phyloP scores from a whole-genome alignment of 2,888 invertebrate species.

The Isoperla grammatica region DNA sequence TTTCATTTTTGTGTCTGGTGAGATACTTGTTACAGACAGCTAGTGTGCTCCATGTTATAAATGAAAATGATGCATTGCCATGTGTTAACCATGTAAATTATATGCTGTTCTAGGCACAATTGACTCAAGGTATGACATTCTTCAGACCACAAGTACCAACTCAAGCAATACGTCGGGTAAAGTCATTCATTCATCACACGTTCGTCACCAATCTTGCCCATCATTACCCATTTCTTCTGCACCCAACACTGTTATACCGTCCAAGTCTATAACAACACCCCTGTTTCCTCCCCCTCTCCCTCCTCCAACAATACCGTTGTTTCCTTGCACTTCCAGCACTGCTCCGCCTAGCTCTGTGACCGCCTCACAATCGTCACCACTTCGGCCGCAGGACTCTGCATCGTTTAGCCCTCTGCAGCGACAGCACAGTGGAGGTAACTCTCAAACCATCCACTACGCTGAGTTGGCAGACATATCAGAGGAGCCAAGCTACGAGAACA shows the following conservation, averaged over 20 bases:
- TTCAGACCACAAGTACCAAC: constrained; percentile 39
- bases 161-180: constrained; percentile 29
- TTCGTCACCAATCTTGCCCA: constrained; percentile 29
- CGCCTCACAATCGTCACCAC: constrained; percentile 37
- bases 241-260: constrained; percentile 29
- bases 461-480: constrained; percentile 40
- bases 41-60: too few species aligned
- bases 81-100: too few species aligned
- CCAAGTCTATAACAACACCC: constrained; percentile 32
- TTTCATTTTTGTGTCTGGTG: too few species aligned
- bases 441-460: constrained; percentile 33
- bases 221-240: constrained; percentile 28
- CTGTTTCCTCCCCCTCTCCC: constrained; percentile 31
- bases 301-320: constrained; percentile 25
- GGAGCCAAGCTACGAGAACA: constrained; percentile 51
- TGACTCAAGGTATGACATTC: constrained; percentile 44
- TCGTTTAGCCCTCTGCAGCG: constrained; percentile 26
- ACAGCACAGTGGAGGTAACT: constrained; percentile 29
- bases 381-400: constrained; percentile 38
- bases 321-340: constrained; percentile 14
- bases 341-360: constrained; percentile 34
- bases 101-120: constrained; percentile 35
- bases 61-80: too few species aligned
- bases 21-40: too few species aligned
- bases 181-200: constrained; percentile 27